Base-by-base conservation (phyloP, 2,113 vertebrate genomes). In the Erpornis zantholeuca region DNA sequence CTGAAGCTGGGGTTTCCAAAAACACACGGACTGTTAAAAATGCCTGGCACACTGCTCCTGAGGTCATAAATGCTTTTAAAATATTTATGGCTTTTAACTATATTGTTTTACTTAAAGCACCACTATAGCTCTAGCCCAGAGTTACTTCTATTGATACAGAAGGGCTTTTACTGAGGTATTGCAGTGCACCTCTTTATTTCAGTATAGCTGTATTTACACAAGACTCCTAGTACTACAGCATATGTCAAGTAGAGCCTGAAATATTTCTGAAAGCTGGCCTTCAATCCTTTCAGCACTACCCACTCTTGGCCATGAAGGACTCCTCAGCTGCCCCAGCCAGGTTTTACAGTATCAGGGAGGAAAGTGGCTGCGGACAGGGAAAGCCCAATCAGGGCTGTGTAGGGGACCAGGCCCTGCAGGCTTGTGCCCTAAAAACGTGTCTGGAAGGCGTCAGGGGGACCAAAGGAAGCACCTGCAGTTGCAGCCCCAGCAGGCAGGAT, bases 381-480 rank as follows among this genome's bases (percentile, higher is more conserved):
- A 24, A 44, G 40, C 47, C 27, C 35, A 38, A 50, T 10, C 6
- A 3, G 20, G 0, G 0, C 53, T 1, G 19, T 7, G 23, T 4
- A 21, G 16, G 5, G 29, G 20, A 73, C 3, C 28, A 49, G 57
- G 49, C 16, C 6, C 60, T 54, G n/a, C 45, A 36, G 50, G n/a
- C 31, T 54, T 3, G 2, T 12, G 31, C 22, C 61, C 57, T 23
- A 40, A 9, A 38, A 61, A 23, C 3, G 0, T 0, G 5, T 44
- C 47, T 60, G 70, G 23, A 40, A 66, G 50, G 53, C 2, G 1
- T 19, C 11, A 59, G 54, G 45, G 57, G 40, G 33, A 10, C 9
- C 25, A 25, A 49, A 82, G 94, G 92, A 94, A 97, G 77, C 92
- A 94, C 94, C 95, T 86, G 92, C 72, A 8, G 50, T 28, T 1